Percentiles rank a stretch among this genome's conserved stretches.
Conservation (phyloP, 2,888 invertebrate species). For the Choristoneura rosaceana region DNA sequence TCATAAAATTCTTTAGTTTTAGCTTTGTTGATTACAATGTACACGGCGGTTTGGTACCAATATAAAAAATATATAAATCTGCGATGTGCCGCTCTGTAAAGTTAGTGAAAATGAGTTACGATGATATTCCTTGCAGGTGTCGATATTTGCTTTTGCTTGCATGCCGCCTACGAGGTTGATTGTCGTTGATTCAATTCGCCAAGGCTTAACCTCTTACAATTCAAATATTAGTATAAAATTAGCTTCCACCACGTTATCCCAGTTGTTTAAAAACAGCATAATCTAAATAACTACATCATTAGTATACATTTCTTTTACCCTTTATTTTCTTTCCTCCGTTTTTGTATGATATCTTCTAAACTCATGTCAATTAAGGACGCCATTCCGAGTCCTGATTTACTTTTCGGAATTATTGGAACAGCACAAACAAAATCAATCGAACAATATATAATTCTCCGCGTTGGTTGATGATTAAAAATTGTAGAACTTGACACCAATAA, state of each 20-base stretch:
- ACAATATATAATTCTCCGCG: background rate
- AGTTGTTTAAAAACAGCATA: background rate
- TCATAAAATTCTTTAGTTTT: too few species aligned
- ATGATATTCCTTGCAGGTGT: too few species aligned
- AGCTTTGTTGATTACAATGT: too few species aligned
- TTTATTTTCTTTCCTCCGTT: conserved; percentile 67
- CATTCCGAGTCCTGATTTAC: conserved; percentile 52
- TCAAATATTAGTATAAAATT: background rate
- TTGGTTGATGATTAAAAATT: background rate
- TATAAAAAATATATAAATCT: too few species aligned
- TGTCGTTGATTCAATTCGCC: background rate
- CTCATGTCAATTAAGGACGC: conserved; percentile 76
- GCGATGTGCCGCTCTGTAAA: too few species aligned
- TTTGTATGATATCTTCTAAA: conserved; percentile 79
- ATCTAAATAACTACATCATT: background rate
- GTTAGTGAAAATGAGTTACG: too few species aligned
- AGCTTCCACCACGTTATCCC: background rate
- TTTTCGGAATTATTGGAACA: background rate
- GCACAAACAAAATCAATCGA: background rate
- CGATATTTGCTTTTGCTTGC: too few species aligned
- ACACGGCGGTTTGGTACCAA: too few species aligned
- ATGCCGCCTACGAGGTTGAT: background rate
- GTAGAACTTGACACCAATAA: background rate
- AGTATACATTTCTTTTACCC: conserved; percentile 53
- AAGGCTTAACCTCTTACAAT: background rate